A percentile compares a stretch with the other conserved stretches of the same genome.
These are phyloP conservation scores for Spinus olivaceus DNA, from an alignment of 2,797 vertebrate species.

Conservation along the genomic window DNA sequence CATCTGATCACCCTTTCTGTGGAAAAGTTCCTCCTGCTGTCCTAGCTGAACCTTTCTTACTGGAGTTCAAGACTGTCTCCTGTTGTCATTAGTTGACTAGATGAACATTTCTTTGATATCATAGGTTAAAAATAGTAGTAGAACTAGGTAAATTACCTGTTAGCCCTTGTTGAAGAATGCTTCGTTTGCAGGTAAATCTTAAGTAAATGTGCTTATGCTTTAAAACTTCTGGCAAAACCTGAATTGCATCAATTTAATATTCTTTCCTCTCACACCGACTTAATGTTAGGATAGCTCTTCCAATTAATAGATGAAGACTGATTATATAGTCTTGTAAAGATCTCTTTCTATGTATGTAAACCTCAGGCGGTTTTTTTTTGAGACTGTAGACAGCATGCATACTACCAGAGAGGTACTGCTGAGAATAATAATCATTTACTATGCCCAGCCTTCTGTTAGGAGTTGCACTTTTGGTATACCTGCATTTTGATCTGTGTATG, in stretches of 20 bases:
- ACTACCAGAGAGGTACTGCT: neutral
- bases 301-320: neutral
- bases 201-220: neutral
- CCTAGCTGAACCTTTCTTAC: neutral
- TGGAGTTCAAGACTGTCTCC: neutral
- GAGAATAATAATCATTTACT: neutral
- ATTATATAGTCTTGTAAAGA: neutral
- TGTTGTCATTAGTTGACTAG: neutral
- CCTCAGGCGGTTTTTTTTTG: fast-evolving
- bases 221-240: neutral
- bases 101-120: neutral
- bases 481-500: neutral
- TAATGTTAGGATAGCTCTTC: neutral
- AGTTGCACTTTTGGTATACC: neutral
- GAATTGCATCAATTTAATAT: neutral
- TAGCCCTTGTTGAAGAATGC: neutral
- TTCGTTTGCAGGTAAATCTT: neutral
- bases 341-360: neutral
- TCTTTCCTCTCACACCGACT: neutral
- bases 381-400: neutral
- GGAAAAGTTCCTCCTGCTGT: neutral
- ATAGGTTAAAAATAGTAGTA: neutral
- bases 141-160: neutral
- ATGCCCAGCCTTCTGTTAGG: neutral
- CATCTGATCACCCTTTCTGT: neutral